Percentiles rank a stretch among this genome's conserved stretches.
Evolutionary conservation across 2,888 invertebrate genomes (phyloP).

Genomic region (Nomada lathburiana): DNA sequence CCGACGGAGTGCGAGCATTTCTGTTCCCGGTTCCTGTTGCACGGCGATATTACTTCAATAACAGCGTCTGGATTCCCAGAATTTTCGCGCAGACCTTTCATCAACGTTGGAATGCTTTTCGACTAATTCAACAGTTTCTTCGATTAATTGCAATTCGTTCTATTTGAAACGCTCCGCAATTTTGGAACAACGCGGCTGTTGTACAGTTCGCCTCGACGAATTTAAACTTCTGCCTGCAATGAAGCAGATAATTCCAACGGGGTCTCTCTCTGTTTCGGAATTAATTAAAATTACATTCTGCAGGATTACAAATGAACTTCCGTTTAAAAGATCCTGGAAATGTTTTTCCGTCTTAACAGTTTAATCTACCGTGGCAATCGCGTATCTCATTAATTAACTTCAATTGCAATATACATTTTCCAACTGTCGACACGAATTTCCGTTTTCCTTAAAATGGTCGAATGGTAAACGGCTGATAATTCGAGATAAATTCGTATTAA

Average conservation of each 20-base stretch:
- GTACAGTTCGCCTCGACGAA: background rate
- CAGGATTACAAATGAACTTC: background rate
- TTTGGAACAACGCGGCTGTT: background rate
- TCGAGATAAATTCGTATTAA: too few relatives aligned
- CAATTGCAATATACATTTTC: too few relatives aligned
- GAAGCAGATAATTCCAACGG: background rate
- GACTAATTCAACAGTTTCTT: background rate
- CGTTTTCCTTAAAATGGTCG: too few relatives aligned
- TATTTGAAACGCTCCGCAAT: background rate
- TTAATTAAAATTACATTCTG: background rate
- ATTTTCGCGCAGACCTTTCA: constrained; percentile 11
- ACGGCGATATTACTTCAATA: constrained; percentile 16
- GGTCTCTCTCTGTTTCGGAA: background rate
- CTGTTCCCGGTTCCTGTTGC: background rate
- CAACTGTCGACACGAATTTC: too few relatives aligned
- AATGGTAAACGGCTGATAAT: too few relatives aligned
- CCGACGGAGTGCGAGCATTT: constrained; percentile 1
- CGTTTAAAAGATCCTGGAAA: too few relatives aligned
- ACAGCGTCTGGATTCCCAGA: background rate
- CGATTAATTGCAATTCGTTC: background rate
- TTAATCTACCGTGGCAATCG: too few relatives aligned
- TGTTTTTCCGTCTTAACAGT: too few relatives aligned
- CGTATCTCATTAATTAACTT: too few relatives aligned
- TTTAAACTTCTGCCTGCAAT: background rate
- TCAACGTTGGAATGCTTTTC: constrained; percentile 8